These are phyloP conservation scores for Macropus fuliginosus DNA, from an alignment of 2,797 vertebrate species.

Conservation along the genomic window DNA sequence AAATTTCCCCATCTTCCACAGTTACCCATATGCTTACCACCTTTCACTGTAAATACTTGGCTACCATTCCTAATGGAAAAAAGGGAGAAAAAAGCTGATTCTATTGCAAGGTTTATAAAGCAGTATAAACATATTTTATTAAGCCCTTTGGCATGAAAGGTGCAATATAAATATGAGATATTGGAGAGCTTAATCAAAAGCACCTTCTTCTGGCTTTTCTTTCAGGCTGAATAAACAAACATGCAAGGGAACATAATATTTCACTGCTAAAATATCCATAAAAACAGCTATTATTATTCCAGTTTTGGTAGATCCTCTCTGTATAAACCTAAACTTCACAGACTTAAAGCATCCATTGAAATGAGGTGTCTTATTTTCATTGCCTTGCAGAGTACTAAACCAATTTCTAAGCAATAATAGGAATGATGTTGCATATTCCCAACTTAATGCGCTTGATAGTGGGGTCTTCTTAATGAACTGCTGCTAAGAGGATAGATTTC, in stretches of 20 bases:
- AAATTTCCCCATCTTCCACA: slow-evolving; percentile 6
- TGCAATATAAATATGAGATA: slow-evolving; percentile 56
- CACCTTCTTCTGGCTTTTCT: slow-evolving; percentile 54
- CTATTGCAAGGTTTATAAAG: slow-evolving; percentile 69
- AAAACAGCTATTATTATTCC: slow-evolving; percentile 46
- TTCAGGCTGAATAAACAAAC: slow-evolving; percentile 72
- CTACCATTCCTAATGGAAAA: slow-evolving; percentile 6
- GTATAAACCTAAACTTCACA: slow-evolving; percentile 7
- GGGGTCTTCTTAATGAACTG: slow-evolving; percentile 37
- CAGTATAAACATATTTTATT: slow-evolving; percentile 71
- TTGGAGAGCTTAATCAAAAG: slow-evolving; percentile 70
- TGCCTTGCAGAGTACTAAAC: not conserved
- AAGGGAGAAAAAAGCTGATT: slow-evolving; percentile 50
- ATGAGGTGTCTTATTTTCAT: not conserved
- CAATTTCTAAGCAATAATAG: not conserved
- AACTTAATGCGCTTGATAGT: not conserved
- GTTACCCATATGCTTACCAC: not conserved
- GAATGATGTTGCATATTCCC: slow-evolving; percentile 7
- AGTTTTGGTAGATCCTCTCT: slow-evolving; percentile 62
- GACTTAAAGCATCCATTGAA: slow-evolving; percentile 59
- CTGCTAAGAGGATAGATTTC: slow-evolving; percentile 30
- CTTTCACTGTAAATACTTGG: not conserved
- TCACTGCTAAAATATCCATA: slow-evolving; percentile 57
- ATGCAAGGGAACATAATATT: slow-evolving; percentile 59
- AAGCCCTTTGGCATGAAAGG: slow-evolving; percentile 60